Evolutionary conservation across 2,888 invertebrate species (phyloP), one percentile per base, ranked within the genome.

Genomic region (Pheosia tremula): DNA sequence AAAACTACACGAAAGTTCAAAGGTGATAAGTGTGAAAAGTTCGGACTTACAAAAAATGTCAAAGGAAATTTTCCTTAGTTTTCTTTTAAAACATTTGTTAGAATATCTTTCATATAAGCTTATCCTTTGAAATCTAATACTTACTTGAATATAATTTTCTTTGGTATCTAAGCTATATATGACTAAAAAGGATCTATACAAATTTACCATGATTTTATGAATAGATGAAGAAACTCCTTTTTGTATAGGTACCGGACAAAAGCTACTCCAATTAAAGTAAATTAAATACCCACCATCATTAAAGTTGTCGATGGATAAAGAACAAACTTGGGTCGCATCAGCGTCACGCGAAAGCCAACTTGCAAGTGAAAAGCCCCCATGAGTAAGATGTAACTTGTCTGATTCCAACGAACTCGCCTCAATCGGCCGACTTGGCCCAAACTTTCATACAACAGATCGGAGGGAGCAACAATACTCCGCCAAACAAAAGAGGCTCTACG

Each of bases 311-410:
- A 77, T 75, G 80, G 81, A 84, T 85, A 87, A 88, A 88, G 85
- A 86, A 84, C 84, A 86, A 88, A 89, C 82, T 87, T 83, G 84
- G 81, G 84, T 85, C 81, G 85, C 84, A 84, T 85, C 85, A 83
- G 80, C 86, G 84, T 89, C 88, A 90, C 88, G 88, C 87, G 84
- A 86, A 82, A 82, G 80, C 80, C 77, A 87, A 87, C 82, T 87
- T 82, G 76, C 74, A 82, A 85, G 85, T 84, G 85, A 86, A 88
- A 88, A 88, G 85, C 88, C 86, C 81, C 84, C 76, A 86, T 82
- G 83, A 85, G 85, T 88, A 88, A 85, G 83, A 84, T 86, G 88
- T 87, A 87, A 87, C 87, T 90, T 86, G 88, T 86, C 84, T 86
- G 87, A 88, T 89, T 90, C 82, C 78, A 74, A 77, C 64, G 71